Conservation (phyloP, 2,888 invertebrate species). For the Athripsodes cinereus region DNA sequence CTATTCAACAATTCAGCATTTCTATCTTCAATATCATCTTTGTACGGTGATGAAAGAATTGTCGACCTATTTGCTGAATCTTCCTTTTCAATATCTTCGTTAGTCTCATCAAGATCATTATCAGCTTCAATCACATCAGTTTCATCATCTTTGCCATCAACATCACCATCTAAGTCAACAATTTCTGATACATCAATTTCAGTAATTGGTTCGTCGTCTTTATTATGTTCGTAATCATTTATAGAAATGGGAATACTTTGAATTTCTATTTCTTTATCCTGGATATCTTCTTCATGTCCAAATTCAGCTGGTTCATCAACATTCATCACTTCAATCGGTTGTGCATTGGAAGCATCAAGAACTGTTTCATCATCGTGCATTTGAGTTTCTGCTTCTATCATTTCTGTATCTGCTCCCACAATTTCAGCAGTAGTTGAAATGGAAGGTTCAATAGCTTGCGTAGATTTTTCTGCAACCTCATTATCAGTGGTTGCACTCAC, state of each 20-base stretch:
- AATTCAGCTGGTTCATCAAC: background rate
- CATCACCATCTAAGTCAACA: background rate
- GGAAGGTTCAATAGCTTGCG: background rate
- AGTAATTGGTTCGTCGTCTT: background rate
- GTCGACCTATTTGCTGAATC: background rate
- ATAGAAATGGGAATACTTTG: too few relatives aligned
- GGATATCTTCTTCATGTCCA: background rate
- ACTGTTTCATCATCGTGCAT: slow-evolving; percentile 28
- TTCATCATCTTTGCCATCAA: background rate
- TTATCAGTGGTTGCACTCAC: background rate
- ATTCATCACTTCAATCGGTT: background rate
- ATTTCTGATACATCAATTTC: background rate
- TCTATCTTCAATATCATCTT: slow-evolving; percentile 37
- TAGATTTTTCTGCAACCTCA: background rate
- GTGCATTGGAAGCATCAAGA: background rate
- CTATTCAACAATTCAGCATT: slow-evolving; percentile 51
- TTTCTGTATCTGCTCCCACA: slow-evolving; percentile 40
- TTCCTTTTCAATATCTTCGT: background rate
- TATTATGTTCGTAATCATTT: background rate
- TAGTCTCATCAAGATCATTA: slow-evolving; percentile 3
- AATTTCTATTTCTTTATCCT: too few relatives aligned
- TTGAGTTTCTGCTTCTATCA: slow-evolving; percentile 24
- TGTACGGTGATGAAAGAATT: slow-evolving; percentile 39
- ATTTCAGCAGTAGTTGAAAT: slow-evolving; percentile 33
- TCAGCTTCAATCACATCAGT: background rate